Evolutionary conservation across 1,140 invertebrate species (phyloP), one percentile per base, ranked within the genome.

Genomic region (Trypoxylus dichotomus): DNA sequence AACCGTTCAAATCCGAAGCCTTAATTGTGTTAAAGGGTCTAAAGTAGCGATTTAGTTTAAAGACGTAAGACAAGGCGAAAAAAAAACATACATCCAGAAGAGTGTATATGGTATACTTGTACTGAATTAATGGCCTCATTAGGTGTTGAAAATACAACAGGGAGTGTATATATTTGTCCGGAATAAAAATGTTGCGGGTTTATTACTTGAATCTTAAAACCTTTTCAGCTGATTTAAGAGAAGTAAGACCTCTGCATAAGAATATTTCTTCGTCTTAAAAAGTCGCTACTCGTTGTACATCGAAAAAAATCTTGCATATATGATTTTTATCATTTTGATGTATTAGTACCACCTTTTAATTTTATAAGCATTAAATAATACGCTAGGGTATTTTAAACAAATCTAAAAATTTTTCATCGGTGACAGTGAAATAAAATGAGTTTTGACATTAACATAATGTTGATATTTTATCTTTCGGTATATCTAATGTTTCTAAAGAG

Each of bases 381-480:
- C 21, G 19, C 19, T 6, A 19, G 60, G 60, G 19, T 63, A 63
- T 63, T 63, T 63, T 63, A 63, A 63, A 63, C 60, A 63, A 63
- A 63, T 63, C 60, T 63, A 63, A 63, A 63, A 63, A 63, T 63
- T 63, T 63, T 63, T 63, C 60, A 63, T 25, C n/a, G 60, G 60
- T 63, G 60, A 63, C 60, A 63, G 60, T 24, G 19, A 25, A 47
- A 63, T 63, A 63, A 63, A 63, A 63, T 63, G 3, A 24, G 13
- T 63, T 63, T 63, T 63, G 60, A 63, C 60, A 63, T 63, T 63
- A 25, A 63, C 60, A 63, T 63, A 63, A 63, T 63, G 60, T 63
- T 63, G 60, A 24, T 63, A 27, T 63, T 63, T 63, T 63, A 63
- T 63, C 60, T 63, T 24, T 10, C 19, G 21, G 25, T 63, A 63